These are phyloP conservation scores for Piaya cayana DNA, from an alignment of 2,113 vertebrate genomes.

Conservation along the genomic window DNA sequence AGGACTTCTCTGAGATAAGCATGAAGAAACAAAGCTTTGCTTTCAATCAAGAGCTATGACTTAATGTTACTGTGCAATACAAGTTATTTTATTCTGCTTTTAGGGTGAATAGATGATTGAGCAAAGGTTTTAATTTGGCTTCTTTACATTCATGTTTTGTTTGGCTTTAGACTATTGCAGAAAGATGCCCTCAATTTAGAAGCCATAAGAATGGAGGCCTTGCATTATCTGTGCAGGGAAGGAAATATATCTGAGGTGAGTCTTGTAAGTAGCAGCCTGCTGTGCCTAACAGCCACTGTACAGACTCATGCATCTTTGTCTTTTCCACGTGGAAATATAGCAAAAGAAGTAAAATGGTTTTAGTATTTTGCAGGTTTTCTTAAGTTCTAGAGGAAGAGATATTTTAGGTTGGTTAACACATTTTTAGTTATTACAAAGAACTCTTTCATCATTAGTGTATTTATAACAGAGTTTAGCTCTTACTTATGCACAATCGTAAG, in stretches of 20 bases:
- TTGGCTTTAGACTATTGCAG: constrained; percentile 86
- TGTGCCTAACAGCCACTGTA: not conserved
- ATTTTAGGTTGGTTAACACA: not conserved
- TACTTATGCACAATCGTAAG: not conserved
- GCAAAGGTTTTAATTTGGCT: not conserved
- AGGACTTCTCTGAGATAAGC: not conserved
- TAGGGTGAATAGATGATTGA: not conserved
- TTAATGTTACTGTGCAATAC: not conserved
- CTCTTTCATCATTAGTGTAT: not conserved
- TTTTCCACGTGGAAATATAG: not conserved
- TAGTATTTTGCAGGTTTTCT: not conserved
- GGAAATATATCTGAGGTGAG: constrained; percentile 88
- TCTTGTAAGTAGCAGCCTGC: not conserved
- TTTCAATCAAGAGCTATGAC: not conserved
- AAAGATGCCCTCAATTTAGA: constrained; percentile 90
- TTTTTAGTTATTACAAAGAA: not conserved
- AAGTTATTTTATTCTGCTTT: not conserved
- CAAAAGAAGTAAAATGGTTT: not conserved
- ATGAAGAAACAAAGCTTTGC: not conserved
- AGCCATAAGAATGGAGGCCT: constrained; percentile 87
- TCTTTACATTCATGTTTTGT: constrained; percentile 18
- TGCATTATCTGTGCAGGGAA: constrained; percentile 90
- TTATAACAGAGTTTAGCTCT: not conserved
- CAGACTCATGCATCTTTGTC: not conserved
- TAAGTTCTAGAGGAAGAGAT: not conserved